Evolutionary conservation across 1,140 invertebrate genomes (phyloP).

Genomic region (Drosophila auraria): DNA sequence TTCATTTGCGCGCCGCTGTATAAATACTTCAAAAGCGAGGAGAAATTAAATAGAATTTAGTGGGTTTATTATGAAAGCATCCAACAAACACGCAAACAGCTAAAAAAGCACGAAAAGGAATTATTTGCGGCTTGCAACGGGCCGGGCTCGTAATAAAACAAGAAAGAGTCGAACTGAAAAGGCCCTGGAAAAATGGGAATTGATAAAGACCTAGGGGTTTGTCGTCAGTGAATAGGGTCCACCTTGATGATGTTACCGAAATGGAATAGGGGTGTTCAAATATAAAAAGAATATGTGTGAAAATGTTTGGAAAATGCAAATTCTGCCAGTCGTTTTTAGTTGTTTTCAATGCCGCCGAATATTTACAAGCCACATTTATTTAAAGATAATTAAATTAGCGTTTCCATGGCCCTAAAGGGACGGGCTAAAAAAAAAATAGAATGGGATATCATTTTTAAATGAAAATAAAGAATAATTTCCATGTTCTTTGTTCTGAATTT

Average conservation of each 20-base stretch:
- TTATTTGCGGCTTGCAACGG: constrained; percentile 18
- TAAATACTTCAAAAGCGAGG: constrained; percentile 48
- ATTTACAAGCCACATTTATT: background rate
- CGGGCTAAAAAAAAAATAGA: background rate
- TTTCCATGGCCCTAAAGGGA: background rate
- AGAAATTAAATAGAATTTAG: constrained; percentile 63
- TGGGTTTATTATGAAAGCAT: constrained; percentile 54
- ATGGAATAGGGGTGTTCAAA: background rate
- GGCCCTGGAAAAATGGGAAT: constrained; percentile 24
- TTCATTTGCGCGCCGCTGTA: constrained; percentile 16
- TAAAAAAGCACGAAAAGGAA: constrained; percentile 26
- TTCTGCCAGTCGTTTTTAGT: background rate
- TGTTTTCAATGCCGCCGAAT: background rate
- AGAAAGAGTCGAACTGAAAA: constrained; percentile 25
- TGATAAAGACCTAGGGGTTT: constrained; percentile 34
- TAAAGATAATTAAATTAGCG: background rate
- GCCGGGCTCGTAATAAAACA: constrained; percentile 5
- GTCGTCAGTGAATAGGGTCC: constrained; percentile 1
- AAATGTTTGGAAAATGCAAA: constrained; percentile 2
- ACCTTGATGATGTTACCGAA: constrained; percentile 27
- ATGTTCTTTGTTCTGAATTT: background rate
- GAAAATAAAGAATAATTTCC: too few relatives aligned
- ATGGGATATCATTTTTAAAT: background rate
- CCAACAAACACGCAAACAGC: constrained; percentile 41
- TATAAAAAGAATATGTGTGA: constrained; percentile 1